Base-by-base conservation (phyloP, 2,113 vertebrate species). In the Embiotoca jacksoni region DNA sequence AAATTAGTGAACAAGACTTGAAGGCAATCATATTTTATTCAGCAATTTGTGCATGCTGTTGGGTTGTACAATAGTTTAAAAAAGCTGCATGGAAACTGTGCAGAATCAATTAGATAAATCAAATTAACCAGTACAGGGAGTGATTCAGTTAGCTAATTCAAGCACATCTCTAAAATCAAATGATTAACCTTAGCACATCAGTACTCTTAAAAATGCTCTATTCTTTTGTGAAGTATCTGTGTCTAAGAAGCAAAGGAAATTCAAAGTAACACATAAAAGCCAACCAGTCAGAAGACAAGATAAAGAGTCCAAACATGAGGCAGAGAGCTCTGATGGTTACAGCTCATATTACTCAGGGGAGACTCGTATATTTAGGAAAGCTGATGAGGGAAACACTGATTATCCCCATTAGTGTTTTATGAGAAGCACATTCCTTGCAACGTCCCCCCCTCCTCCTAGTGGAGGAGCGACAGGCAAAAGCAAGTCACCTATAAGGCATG, bases 91-190 rank as follows among this genome's bases (percentile, higher is more conserved):
- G 7, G 11, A 68, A 67, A 62, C 41, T 49, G 62, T 63, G 37
- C 30, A 64, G 16, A 82, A 82, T 79, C 16, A 64, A 49, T 66
- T 49, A 6, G 30, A 59, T 32, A 11, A 63, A 75, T 70, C 14
- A 68, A 61, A 75, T 32, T 23, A 11, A 15, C 16, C 5, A 23
- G 13, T 44, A 37, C 16, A 52, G 9, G 6, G 23, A 63, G 4
- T 1, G 59, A 6, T 53, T 31, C 11, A 57, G 50, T 56, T 33
- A 47, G 30, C 36, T 23, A 53, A 49, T 57, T 23, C 49, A 3
- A 33, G 7, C 30, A 1, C 2, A 15, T 37, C 54, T 67, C 2
- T 9, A 62, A 63, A 47, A 69, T 31, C 0, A 36, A 61, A 16
- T 23, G 5, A 64, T 59, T 32, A n/a, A 57, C 30, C 16, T 50